Base-by-base conservation (phyloP, 2,888 invertebrate species). In the Drosophila mercatorum region DNA sequence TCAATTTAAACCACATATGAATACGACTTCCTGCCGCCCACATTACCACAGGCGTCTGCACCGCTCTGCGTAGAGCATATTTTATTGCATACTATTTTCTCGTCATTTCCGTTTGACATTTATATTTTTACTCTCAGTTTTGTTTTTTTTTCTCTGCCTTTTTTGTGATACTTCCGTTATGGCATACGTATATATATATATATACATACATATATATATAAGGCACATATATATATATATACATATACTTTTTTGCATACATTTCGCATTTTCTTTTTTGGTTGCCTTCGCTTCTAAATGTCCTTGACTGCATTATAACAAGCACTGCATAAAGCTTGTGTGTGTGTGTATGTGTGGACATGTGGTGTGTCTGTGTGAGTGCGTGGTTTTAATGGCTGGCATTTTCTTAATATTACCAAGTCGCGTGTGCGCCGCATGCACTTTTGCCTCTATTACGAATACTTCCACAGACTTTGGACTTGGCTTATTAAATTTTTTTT, bases 61-160 rank as follows among this genome's bases (percentile, higher is more conserved):
- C 22, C 49, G 38, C 40, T 49, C 22, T 47, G 36, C 12, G 46
- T 70, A 80, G 68, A 83, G 58, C 53, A 68, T 58, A 70, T 83
- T 89, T 87, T 84, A 84, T 84, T 87, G 70, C 81, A 86, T 57
- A 78, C 73, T 83, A 87, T 87, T 84, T 89, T 89, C 73, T 68
- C 72, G 74, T 74, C 72, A 87, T 75, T 84, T 89, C 88, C 81
- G 81, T 68, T 87, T 83, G 80, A 68, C 86, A 72, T 86, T 75
- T 72, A 65, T 64, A 65, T 69, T 49, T 59, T 58, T 49, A n/a
- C 41, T n/a, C 55, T 28, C 38, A n/a, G 36, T 58, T 34, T 34
- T 34, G 31, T 34, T 36, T 17, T 46, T 62, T 46, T 56, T 28
- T 28, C 28, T 4, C 43, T 44, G 7, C n/a, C 58, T 68, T 67